Base-by-base conservation (phyloP, 2,888 invertebrate genomes). In the Drosophila nr. perissopoda region DNA sequence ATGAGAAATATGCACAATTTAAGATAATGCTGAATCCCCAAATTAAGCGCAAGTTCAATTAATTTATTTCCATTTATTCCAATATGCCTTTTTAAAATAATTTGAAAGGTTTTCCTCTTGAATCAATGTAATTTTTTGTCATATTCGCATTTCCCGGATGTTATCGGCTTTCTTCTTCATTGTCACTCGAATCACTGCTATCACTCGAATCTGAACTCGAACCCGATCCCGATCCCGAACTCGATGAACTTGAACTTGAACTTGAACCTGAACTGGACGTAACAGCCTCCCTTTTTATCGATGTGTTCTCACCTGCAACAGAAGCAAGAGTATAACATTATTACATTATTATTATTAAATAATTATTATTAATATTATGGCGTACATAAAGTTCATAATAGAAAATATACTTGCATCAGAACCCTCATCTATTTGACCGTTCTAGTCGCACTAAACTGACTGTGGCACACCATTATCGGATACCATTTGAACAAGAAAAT, bases 161-260 rank as follows among this genome's bases (percentile, higher is more conserved):
- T 21, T 21, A 46, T 46, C 13, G 7, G 21, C 21, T 21, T 21
- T 1, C 29, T 6, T 0, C 4, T 33, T 33, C 4, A 10, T 33
- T 11, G 4, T 33, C 33, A 10, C 0, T 10, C 0, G 10, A 31
- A 3, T 10, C 31, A 31, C 1, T 29, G 29, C 7, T 4, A 27
- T 0, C 0, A 6, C 29, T 29, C 29, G 29, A 29, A 29, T 6
- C 4, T 3, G 27, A 1, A 91, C 97, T 95, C 94, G 97, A 97
- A 21, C 21, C 21, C 6, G 29, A 29, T 6, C 29, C 0, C 27
- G 27, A 1, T 91, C 97, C 95, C 94, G 97, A 97, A 94, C 97
- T 97, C 93, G 97, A 97, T 92, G 97, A 96, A 93, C 97, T 96
- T 93, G 97, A 97, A 89, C 97, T 97, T 93, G 97, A 97, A 93